phyloP scores from a whole-genome alignment of 2,113 vertebrate genomes.

The Platysternon megacephalum region DNA sequence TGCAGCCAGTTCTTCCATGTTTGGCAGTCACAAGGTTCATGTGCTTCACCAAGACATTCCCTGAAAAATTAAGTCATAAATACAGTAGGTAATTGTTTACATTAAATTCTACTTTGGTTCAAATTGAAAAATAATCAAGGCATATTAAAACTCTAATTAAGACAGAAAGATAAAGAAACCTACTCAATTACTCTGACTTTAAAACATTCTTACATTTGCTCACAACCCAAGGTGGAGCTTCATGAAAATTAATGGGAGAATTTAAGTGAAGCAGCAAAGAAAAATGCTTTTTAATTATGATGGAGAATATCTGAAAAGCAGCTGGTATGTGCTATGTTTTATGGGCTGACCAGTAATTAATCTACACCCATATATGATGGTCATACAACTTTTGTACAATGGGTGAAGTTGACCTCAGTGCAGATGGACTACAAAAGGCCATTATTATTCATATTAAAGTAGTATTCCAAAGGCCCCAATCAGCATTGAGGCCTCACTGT shows the following conservation, averaged over 20 bases:
- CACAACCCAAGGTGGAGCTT: background rate
- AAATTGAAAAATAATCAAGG: background rate
- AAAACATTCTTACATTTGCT: background rate
- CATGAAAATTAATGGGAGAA: background rate
- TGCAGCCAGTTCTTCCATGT: constrained; percentile 97
- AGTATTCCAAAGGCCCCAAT: background rate
- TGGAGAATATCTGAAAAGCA: background rate
- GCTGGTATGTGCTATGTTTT: background rate
- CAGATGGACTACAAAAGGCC: background rate
- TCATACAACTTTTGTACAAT: background rate
- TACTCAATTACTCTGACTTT: background rate
- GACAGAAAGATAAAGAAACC: background rate
- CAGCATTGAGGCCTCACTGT: background rate
- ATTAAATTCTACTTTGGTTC: background rate
- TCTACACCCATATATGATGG: background rate
- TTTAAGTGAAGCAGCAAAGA: background rate
- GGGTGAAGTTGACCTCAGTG: background rate
- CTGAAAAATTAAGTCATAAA: constrained; percentile 70
- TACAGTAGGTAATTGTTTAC: background rate
- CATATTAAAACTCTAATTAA: background rate
- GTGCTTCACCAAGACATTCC: constrained; percentile 97
- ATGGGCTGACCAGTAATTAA: background rate
- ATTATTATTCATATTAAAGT: background rate
- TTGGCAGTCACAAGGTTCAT: constrained; percentile 97
- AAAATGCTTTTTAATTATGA: background rate